Evolutionary conservation across 2,888 invertebrate species (phyloP), one percentile per base, ranked within the genome.

Genomic region (Drosophila neotestacea): DNA sequence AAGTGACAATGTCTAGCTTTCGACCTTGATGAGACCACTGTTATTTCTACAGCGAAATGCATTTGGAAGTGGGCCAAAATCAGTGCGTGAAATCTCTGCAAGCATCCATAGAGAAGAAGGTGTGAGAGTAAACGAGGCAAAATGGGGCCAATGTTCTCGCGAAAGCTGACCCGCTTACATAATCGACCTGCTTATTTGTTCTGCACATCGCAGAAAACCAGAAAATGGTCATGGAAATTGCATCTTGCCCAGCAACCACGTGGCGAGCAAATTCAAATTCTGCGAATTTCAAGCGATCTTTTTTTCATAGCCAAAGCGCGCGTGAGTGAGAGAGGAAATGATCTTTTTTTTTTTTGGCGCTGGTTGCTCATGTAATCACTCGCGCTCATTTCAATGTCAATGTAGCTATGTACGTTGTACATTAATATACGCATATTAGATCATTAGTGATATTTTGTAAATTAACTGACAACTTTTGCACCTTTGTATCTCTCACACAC

Each of bases 61-160:
- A 86, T 85, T 85, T 85, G 85, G 79, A 87, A 73, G 13, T 66
- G 69, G 77, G 87, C 85, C 89, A 89, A 74, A 38, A 59, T 32
- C 32, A 22, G 27, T 27, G 27, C 27, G n/a, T 44, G 36, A 22
- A 22, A 47, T 34, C 60, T 38, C 13, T 47, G 44, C 11, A 28
- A 38, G 27, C 10, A 58, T 38, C 36, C 11, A 39, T 6, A 47
- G 56, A 47, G 56, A 13, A 52, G 28, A n/a, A 30, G 58, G 60
- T 50, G 59, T 60, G 65, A 48, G 61, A 70, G 68, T 30, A 46
- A 50, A 55, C 52, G 46, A 30, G 27, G 41, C 9, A 39, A 62
- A 80, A 83, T 70, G 56, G 63, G 68, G 84, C n/a, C 64, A 81
- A 30, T 69, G 61, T 62, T 72, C 66, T 67, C 44, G 48, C 58